A percentile compares a stretch with the other conserved stretches of the same genome.
These are phyloP conservation scores for Tuberolachnus salignus DNA, from an alignment of 2,888 invertebrate species.

Conservation along the genomic window DNA sequence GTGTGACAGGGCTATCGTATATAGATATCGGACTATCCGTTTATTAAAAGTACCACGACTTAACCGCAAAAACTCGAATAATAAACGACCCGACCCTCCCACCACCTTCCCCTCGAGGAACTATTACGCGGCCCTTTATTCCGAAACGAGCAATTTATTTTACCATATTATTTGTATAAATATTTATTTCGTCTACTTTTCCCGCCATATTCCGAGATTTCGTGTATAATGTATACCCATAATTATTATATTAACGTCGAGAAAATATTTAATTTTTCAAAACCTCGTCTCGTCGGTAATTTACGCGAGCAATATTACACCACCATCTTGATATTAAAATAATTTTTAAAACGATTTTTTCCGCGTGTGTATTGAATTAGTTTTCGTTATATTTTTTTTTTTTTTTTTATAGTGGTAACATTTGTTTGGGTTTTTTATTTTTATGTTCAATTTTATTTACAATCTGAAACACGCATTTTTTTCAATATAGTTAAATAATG, in stretches of 20 bases:
- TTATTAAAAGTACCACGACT: slow-evolving; percentile 51
- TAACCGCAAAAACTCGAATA: slow-evolving; percentile 36
- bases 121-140: slow-evolving; percentile 33
- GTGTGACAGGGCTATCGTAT: slow-evolving; percentile 20
- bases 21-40: slow-evolving; percentile 53
- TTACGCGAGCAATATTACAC: not conserved
- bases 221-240: not conserved
- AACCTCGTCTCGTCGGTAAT: not conserved
- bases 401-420: too few relatives aligned
- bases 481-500: too few relatives aligned
- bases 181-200: too few relatives aligned
- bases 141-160: slow-evolving; percentile 48
- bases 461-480: too few relatives aligned
- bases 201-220: not conserved
- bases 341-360: not conserved
- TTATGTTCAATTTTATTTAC: too few relatives aligned
- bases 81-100: slow-evolving; percentile 43
- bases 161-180: slow-evolving; percentile 31
- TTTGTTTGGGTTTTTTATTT: too few relatives aligned
- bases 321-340: not conserved
- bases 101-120: not conserved
- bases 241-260: not conserved
- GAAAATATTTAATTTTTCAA: slow-evolving; percentile 30
- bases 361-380: not conserved
- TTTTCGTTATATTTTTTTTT: not conserved